Percentiles rank a stretch among this genome's conserved stretches.
Conservation (phyloP, 2,888 invertebrate genomes). For the Drosophila engyochracea region DNA sequence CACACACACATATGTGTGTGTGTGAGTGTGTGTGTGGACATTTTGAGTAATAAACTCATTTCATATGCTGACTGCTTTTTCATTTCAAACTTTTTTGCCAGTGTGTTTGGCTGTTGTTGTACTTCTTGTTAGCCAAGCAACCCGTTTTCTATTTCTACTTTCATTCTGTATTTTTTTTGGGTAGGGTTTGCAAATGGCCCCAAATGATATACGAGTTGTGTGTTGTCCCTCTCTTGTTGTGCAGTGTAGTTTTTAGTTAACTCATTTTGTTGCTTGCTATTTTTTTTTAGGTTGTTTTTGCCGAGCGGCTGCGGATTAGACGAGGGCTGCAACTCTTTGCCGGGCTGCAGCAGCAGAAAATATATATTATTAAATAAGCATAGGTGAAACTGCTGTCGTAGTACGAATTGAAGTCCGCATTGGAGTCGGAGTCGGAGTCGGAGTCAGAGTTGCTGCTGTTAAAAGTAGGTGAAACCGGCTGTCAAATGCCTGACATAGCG, state of each 20-base stretch:
- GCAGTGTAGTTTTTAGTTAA: slow-evolving; percentile 58
- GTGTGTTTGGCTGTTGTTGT: slow-evolving; percentile 47
- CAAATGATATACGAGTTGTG: slow-evolving; percentile 72
- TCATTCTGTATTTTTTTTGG: neutral
- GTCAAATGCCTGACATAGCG: slow-evolving; percentile 74
- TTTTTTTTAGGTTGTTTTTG: slow-evolving; percentile 38
- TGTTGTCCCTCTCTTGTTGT: slow-evolving; percentile 17
- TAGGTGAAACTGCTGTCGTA: slow-evolving; percentile 4
- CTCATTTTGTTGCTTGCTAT: slow-evolving; percentile 49
- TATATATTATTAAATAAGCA: slow-evolving; percentile 19
- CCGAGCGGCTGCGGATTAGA: slow-evolving; percentile 44
- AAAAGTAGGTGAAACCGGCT: slow-evolving; percentile 78
- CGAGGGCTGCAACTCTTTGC: slow-evolving; percentile 20
- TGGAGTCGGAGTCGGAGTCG: neutral
- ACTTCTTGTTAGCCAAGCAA: slow-evolving; percentile 70
- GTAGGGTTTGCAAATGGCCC: slow-evolving; percentile 21
- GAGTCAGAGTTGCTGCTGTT: slow-evolving; percentile 38
- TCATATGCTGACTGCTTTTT: slow-evolving; percentile 81
- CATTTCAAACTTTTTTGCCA: slow-evolving; percentile 73
- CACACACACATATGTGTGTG: slow-evolving; percentile 18
- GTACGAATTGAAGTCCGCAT: slow-evolving; percentile 16
- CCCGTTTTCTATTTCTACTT: slow-evolving; percentile 5
- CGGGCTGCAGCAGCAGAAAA: slow-evolving; percentile 29
- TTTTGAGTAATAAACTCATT: slow-evolving; percentile 80
- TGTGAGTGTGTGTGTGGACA: slow-evolving; percentile 43